A percentile compares a stretch with the other conserved stretches of the same genome.
Conservation (phyloP, 2,888 invertebrate species). For the Apodemia hepburni region DNA sequence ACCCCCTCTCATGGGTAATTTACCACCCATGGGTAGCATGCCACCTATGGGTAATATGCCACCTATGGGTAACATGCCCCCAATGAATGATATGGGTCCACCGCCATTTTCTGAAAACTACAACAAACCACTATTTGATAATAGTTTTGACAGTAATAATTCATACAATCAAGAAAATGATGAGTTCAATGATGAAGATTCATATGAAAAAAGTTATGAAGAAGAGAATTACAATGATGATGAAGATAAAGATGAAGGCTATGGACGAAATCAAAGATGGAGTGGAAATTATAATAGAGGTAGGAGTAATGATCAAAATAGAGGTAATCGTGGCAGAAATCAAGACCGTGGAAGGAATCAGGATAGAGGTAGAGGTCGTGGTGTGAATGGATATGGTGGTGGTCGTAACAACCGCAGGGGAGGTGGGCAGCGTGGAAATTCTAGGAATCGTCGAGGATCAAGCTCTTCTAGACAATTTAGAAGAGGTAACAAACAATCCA, state of each 20-base stretch:
- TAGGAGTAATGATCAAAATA: conserved; percentile 41
- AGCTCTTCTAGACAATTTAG: conserved; percentile 57
- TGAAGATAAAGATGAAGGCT: conserved; percentile 49
- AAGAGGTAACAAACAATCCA: conserved; percentile 56
- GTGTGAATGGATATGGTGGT: conserved; percentile 39
- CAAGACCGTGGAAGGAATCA: conserved; percentile 46
- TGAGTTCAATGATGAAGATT: conserved; percentile 50
- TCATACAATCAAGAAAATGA: conserved; percentile 50
- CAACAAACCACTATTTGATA: conserved; percentile 60
- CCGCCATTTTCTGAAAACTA: conserved; percentile 62
- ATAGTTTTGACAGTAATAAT: conserved; percentile 49
- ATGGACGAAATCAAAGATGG: conserved; percentile 58
- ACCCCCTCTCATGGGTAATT: conserved; percentile 40
- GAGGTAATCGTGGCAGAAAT: conserved; percentile 50
- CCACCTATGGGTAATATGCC: conserved; percentile 47
- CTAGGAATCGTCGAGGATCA: conserved; percentile 54
- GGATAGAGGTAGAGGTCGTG: conserved; percentile 56
- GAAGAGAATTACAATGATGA: conserved; percentile 56
- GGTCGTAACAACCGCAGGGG: conserved; percentile 37
- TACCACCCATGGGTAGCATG: conserved; percentile 45
- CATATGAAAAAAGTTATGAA: conserved; percentile 50
- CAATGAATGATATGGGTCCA: conserved; percentile 43
- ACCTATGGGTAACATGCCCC: conserved; percentile 47
- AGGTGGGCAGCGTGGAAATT: conserved; percentile 47
- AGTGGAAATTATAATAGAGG: conserved; percentile 53